Percentiles rank a stretch among this genome's conserved stretches.
These are phyloP conservation scores for Fistularia commersonii DNA, from an alignment of 2,797 vertebrate genomes.

Conservation along the genomic window DNA sequence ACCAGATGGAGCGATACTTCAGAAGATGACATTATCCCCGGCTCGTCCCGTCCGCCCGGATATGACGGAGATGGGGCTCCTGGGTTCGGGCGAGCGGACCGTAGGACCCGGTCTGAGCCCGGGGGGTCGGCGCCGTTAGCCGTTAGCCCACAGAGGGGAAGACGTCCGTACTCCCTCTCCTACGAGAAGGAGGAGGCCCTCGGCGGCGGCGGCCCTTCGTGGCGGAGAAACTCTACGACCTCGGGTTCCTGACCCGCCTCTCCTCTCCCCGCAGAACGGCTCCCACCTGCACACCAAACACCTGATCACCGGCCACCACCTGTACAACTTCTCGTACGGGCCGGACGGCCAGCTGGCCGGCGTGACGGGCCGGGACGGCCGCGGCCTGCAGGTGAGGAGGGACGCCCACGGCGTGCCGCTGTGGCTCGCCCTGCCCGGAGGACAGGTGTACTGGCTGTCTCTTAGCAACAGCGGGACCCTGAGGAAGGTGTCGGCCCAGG, in stretches of 20 bases:
- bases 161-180: no score
- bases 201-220: no score
- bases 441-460: conserved; percentile 93
- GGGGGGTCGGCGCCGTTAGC: no score
- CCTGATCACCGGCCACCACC: conserved; percentile 89
- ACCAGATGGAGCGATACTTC: no score
- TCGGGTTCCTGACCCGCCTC: background rate
- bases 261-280: conserved; percentile 76
- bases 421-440: conserved; percentile 89
- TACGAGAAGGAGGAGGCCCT: no score
- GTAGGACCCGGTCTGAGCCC: no score
- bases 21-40: no score
- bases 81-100: no score
- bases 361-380: conserved; percentile 79
- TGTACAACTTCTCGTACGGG: conserved; percentile 91
- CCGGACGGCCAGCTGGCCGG: conserved; percentile 82
- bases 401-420: conserved; percentile 88
- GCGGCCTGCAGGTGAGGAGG: conserved; percentile 85
- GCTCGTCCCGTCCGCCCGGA: no score
- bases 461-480: conserved; percentile 94
- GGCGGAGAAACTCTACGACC: no score
- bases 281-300: conserved; percentile 91
- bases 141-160: no score
- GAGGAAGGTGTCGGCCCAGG: conserved; percentile 91
- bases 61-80: no score